Evolutionary conservation across 1,140 invertebrate species (phyloP).

Genomic region (Chrysopa pallens): DNA sequence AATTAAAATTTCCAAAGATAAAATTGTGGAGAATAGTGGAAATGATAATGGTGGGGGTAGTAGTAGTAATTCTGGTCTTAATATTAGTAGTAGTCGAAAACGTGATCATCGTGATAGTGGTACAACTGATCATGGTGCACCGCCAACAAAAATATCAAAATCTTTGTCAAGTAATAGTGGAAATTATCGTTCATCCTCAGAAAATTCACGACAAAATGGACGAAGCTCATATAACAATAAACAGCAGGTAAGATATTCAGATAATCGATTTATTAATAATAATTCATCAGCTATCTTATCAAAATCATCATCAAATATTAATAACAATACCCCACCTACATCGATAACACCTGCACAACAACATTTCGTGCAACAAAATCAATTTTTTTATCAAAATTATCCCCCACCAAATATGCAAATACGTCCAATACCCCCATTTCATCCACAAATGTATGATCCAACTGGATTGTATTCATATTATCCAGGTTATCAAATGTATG

Average conservation of each 20-base stretch:
- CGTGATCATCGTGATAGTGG: slow-evolving; percentile 8
- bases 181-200: background rate
- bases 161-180: slow-evolving; percentile 6
- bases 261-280: background rate
- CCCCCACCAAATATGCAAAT: background rate
- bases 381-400: background rate
- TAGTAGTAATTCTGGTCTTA: slow-evolving; percentile 8
- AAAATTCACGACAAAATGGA: slow-evolving; percentile 17
- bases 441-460: background rate
- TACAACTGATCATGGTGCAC: background rate
- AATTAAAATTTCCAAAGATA: slow-evolving; percentile 34
- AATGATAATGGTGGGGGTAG: slow-evolving; percentile 8
- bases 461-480: slow-evolving; percentile 16
- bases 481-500: slow-evolving; percentile 8
- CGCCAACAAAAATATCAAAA: slow-evolving; percentile 7
- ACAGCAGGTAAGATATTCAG: slow-evolving; percentile 18
- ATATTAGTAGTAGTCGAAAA: slow-evolving; percentile 18
- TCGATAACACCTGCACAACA: background rate
- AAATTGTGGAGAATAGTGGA: slow-evolving; percentile 10
- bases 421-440: background rate
- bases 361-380: background rate
- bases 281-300: no score
- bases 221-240: slow-evolving; percentile 14
- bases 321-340: background rate
- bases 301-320: background rate